phyloP scores from a whole-genome alignment of 2,888 invertebrate species.

The Acleris literana region DNA sequence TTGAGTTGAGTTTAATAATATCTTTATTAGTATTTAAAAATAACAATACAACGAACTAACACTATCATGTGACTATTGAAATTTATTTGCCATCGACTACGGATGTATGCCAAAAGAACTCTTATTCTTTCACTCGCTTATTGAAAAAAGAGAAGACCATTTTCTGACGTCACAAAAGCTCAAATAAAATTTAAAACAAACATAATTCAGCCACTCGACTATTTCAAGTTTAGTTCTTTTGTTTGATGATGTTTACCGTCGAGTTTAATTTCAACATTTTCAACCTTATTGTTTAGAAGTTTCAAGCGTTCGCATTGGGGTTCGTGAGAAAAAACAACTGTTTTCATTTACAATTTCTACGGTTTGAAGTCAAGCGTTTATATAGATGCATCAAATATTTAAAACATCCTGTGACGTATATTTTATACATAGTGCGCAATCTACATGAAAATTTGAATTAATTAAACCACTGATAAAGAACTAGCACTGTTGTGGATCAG shows the following conservation, averaged over 20 bases:
- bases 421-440: background rate
- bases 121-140: conserved; percentile 1
- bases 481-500: conserved; percentile 3
- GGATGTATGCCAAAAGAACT: conserved; percentile 13
- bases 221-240: conserved; percentile 1
- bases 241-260: too few relatives aligned
- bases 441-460: background rate
- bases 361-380: too few relatives aligned
- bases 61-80: background rate
- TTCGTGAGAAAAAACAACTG: too few relatives aligned
- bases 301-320: too few relatives aligned
- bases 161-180: conserved; percentile 9
- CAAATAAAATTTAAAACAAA: conserved; percentile 15
- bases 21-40: background rate
- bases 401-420: background rate
- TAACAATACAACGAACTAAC: background rate
- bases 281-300: too few relatives aligned
- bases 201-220: conserved; percentile 6
- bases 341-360: too few relatives aligned
- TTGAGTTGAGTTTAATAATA: too few relatives aligned
- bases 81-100: background rate
- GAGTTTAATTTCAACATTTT: too few relatives aligned
- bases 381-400: background rate
- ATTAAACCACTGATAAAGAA: conserved; percentile 1
- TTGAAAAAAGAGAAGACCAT: background rate